Base-by-base conservation (phyloP, 2,888 invertebrate species). In the Adela reaumurella region DNA sequence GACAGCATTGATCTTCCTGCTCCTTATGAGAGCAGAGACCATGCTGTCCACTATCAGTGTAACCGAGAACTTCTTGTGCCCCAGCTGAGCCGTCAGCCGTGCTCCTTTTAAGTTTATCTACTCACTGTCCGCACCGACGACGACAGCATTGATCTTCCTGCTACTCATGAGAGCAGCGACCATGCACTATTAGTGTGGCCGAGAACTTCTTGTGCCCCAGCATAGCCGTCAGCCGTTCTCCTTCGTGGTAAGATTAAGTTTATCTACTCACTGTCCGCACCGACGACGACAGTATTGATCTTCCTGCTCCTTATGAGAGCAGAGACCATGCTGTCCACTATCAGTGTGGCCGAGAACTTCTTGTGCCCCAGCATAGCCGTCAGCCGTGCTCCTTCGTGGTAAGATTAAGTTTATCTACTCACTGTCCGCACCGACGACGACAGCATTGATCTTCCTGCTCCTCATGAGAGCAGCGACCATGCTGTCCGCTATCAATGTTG, bases 161-260 rank as follows among this genome's bases (percentile, higher is more conserved):
- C 85, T 82, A 57, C 89, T 87, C 90, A 99, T 91, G 45, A 97
- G 80, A 17, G 93, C 90, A 3, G 95, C 92, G 2, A 93, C 97
- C 90, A 96, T 96, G 65, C 91, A 96, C 92, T 53, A 99, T 89
- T 48, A 99, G 77, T 0, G 94, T 96, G 20, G 92, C 86, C 3
- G 97, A 95, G 57, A 97, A 92, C 65, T 90, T 88, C 60, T 95
- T 95, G 58, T 93, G 89, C 2, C 94, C 89, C 57, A 98, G 71
- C 78, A 99, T 99, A 60, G 98, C 97, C 0, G 98, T 99, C 43
- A 99, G 80, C 52, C 99, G 83, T 1, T 97, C 90, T 2, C 97
- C 97, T 72, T 99, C 99, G 69, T 97, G 97, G 70, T 98, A 99
- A n/a, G n/a, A n/a, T n/a, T n/a, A n/a, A n/a, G n/a, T n/a, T n/a